These are phyloP conservation scores for Margaritifera margaritifera DNA, from an alignment of 2,888 invertebrate genomes.

Conservation along the genomic window DNA sequence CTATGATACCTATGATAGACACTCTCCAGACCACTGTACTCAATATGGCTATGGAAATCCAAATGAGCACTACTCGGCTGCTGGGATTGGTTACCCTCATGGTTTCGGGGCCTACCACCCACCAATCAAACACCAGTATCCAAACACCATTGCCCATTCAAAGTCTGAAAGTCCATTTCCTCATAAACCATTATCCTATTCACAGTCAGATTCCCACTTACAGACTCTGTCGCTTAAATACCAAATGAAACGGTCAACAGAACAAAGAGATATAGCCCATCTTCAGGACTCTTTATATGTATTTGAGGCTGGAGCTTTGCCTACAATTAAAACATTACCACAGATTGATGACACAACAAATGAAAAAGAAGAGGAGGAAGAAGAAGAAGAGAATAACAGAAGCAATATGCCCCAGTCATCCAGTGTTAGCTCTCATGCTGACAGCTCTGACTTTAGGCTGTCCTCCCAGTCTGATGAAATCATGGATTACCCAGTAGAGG, in stretches of 20 bases:
- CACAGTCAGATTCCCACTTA: no score
- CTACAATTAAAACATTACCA: background rate
- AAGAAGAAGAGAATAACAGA: constrained; percentile 33
- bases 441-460: constrained; percentile 33
- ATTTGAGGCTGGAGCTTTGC: no score
- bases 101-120: constrained; percentile 47
- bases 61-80: constrained; percentile 59
- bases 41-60: constrained; percentile 61
- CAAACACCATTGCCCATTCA: no score
- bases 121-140: no score
- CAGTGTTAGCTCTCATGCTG: no score
- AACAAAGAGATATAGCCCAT: no score
- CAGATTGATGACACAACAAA: constrained; percentile 5
- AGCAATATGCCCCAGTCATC: no score
- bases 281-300: no score
- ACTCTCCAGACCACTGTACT: constrained; percentile 59
- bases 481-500: constrained; percentile 44
- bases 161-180: no score
- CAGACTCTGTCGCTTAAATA: no score
- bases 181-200: no score
- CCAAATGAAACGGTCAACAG: no score
- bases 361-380: constrained; percentile 12
- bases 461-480: constrained; percentile 48
- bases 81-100: constrained; percentile 61
- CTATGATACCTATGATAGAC: constrained; percentile 36